Conservation (phyloP, 2,888 invertebrate species). For the Fragum sueziense region DNA sequence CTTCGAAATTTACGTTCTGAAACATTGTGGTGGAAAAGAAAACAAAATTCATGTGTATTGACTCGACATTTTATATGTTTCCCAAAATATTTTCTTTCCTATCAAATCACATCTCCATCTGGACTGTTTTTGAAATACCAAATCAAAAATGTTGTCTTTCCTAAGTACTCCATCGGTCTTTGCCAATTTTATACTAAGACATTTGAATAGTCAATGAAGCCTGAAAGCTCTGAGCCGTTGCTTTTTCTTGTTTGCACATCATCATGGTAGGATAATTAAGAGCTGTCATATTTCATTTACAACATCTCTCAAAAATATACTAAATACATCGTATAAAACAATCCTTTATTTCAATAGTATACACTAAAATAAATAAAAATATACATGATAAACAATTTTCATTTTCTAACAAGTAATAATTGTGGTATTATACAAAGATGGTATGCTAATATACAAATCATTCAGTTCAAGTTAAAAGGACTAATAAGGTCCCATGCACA, state of each 20-base stretch:
- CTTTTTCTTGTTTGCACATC: background rate
- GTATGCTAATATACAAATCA: conserved; percentile 9
- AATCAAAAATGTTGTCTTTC: too few relatives aligned
- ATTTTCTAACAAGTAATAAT: conserved; percentile 3
- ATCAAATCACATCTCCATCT: too few relatives aligned
- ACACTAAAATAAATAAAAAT: conserved; percentile 18
- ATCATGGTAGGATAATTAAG: background rate
- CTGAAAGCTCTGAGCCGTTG: background rate
- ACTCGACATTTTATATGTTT: too few relatives aligned
- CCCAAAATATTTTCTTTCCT: too few relatives aligned
- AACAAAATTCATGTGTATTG: too few relatives aligned
- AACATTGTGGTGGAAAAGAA: too few relatives aligned
- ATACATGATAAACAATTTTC: conserved; percentile 16
- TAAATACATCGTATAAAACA: conserved; percentile 36
- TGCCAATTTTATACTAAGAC: too few relatives aligned
- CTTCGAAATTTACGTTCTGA: too few relatives aligned
- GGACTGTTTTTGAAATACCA: too few relatives aligned
- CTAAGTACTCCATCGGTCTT: too few relatives aligned
- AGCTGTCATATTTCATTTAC: background rate
- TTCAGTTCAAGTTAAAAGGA: background rate
- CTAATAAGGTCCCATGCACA: too few relatives aligned
- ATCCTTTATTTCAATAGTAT: conserved; percentile 45
- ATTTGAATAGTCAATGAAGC: too few relatives aligned
- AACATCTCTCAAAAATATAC: conserved; percentile 13
- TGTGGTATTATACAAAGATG: conserved; percentile 9